phyloP scores from a whole-genome alignment of 2,888 invertebrate genomes.

The Heliothis peltigera region DNA sequence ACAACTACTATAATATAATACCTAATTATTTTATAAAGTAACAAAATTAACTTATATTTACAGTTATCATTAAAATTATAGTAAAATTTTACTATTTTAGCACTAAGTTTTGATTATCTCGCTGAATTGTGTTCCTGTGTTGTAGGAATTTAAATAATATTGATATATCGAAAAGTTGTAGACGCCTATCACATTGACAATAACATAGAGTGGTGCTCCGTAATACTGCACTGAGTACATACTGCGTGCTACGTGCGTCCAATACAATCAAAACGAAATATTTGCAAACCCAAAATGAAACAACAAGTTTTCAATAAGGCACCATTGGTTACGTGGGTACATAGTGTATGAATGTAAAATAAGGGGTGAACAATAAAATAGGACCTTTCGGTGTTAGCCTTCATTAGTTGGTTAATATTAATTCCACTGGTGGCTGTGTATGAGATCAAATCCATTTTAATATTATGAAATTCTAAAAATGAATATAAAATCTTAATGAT shows the following conservation, averaged over 20 bases:
- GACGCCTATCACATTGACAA: slow-evolving; percentile 55
- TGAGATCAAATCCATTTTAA: slow-evolving; percentile 87
- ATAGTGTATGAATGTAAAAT: slow-evolving; percentile 52
- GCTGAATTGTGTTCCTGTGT: slow-evolving; percentile 63
- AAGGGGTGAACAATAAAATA: slow-evolving; percentile 61
- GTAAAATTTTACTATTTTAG: slow-evolving; percentile 88
- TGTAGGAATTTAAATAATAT: slow-evolving; percentile 53
- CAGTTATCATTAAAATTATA: slow-evolving; percentile 88
- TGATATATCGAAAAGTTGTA: slow-evolving; percentile 45
- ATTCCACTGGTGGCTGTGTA: slow-evolving; percentile 86
- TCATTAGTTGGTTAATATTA: slow-evolving; percentile 69
- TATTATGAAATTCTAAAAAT: slow-evolving; percentile 62
- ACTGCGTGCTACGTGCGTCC: slow-evolving; percentile 30
- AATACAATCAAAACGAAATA: slow-evolving; percentile 47
- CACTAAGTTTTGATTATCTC: slow-evolving; percentile 75
- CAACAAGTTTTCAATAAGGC: slow-evolving; percentile 77
- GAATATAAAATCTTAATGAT: slow-evolving; percentile 58
- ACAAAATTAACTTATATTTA: slow-evolving; percentile 90
- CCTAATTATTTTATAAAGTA: slow-evolving; percentile 89
- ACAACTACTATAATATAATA: slow-evolving; percentile 88
- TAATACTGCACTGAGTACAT: slow-evolving; percentile 42
- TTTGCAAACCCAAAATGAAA: slow-evolving; percentile 60
- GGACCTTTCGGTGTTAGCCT: slow-evolving; percentile 64
- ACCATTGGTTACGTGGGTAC: slow-evolving; percentile 82
- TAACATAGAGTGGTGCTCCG: slow-evolving; percentile 26